Conservation (phyloP, 2,113 vertebrate species). For the Hypanus sabinus region DNA sequence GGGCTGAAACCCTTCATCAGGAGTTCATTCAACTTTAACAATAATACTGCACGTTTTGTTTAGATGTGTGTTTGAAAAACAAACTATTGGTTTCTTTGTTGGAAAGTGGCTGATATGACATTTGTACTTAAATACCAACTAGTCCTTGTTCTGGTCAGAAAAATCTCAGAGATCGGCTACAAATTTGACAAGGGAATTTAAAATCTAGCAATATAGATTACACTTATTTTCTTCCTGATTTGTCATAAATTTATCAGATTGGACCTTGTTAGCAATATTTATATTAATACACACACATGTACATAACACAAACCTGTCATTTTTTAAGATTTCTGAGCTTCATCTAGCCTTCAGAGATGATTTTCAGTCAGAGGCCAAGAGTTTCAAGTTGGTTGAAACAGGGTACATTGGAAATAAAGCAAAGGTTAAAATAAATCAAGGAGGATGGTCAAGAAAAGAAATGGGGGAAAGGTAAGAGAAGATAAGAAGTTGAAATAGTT, state of each 20-base stretch:
- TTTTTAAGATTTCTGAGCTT: conserved; percentile 16
- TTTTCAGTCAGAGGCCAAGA: conserved; percentile 7
- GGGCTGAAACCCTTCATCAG: no score
- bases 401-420: conserved; percentile 22
- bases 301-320: not conserved
- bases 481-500: not conserved
- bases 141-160: not conserved
- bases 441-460: not conserved
- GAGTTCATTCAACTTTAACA: not conserved
- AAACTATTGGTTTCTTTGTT: not conserved
- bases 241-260: not conserved
- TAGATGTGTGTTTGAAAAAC: not conserved
- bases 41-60: not conserved
- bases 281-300: not conserved
- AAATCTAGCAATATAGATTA: not conserved
- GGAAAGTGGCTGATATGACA: not conserved
- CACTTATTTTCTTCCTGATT: not conserved
- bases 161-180: not conserved
- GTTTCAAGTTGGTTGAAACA: conserved; percentile 13
- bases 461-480: not conserved
- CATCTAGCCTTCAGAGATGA: conserved; percentile 5
- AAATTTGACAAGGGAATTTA: conserved; percentile 4
- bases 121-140: not conserved
- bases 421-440: conserved; percentile 19
- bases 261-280: not conserved